Evolutionary conservation across 2,888 invertebrate genomes (phyloP).

Genomic region (Hypomecis punctinalis): DNA sequence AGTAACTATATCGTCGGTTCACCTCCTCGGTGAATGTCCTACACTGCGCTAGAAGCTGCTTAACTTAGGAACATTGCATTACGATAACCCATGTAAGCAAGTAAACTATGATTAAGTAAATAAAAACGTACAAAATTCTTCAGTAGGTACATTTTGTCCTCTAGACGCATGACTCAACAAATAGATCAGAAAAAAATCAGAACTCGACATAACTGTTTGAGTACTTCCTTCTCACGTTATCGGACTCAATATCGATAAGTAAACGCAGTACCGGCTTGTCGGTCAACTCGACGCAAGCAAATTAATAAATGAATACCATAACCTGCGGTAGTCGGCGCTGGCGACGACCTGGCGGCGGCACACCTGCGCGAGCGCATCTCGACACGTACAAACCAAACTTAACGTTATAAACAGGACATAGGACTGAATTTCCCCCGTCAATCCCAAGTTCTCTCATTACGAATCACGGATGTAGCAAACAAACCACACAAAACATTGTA

Average conservation of each 20-base stretch:
- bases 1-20: no score
- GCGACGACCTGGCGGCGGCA: constrained; percentile 82
- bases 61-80: no score
- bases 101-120: no score
- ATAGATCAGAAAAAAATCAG: constrained; percentile 14
- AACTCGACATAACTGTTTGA: constrained; percentile 6
- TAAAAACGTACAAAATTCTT: no score
- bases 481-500: constrained; percentile 81
- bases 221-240: constrained; percentile 20
- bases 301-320: constrained; percentile 84
- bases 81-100: no score
- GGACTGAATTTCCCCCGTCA: constrained; percentile 38
- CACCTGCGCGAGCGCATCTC: constrained; percentile 81
- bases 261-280: constrained; percentile 61
- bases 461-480: constrained; percentile 83
- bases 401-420: constrained; percentile 48
- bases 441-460: constrained; percentile 70
- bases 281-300: constrained; percentile 78
- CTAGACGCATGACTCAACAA: neutral
- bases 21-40: no score
- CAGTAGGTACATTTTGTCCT: no score
- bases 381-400: constrained; percentile 43
- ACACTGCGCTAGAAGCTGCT: no score
- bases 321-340: constrained; percentile 72
- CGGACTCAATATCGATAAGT: constrained; percentile 44